Evolutionary conservation across 2,888 invertebrate species (phyloP).

Genomic region (Troides helena): DNA sequence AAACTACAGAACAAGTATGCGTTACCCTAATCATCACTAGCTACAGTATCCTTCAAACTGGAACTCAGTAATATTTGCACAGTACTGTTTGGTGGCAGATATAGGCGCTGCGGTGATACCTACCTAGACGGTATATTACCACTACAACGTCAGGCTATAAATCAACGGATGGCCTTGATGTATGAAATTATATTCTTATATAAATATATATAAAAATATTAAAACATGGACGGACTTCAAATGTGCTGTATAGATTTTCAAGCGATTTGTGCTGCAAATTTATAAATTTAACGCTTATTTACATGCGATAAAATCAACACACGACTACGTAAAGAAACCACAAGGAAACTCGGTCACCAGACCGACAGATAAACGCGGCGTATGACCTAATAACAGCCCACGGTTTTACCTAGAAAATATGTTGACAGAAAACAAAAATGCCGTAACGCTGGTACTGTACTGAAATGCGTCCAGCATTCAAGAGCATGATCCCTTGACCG

Average conservation of each 20-base stretch:
- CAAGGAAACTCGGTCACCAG: slow-evolving; percentile 21
- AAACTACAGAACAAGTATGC: too few relatives aligned
- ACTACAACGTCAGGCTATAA: too few relatives aligned
- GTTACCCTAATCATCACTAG: too few relatives aligned
- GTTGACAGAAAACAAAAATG: not conserved
- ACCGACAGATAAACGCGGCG: slow-evolving; percentile 22
- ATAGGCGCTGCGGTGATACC: too few relatives aligned
- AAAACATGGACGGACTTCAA: too few relatives aligned
- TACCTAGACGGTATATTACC: too few relatives aligned
- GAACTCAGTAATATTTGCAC: too few relatives aligned
- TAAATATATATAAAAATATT: too few relatives aligned
- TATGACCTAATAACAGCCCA: slow-evolving; percentile 19
- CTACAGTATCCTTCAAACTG: too few relatives aligned
- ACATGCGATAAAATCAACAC: slow-evolving; percentile 8
- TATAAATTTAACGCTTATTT: slow-evolving; percentile 8
- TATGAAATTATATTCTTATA: too few relatives aligned
- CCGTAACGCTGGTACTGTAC: slow-evolving; percentile 5
- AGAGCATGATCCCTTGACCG: slow-evolving; percentile 32
- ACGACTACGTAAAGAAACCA: slow-evolving; percentile 2
- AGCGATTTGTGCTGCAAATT: not conserved
- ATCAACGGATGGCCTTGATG: too few relatives aligned
- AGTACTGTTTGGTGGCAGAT: too few relatives aligned
- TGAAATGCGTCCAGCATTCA: slow-evolving; percentile 24
- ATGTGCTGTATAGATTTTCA: not conserved
- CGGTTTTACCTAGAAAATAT: slow-evolving; percentile 3